Evolutionary conservation across 2,113 vertebrate genomes (phyloP), one percentile per base, ranked within the genome.

Genomic region (Siniperca chuatsi): DNA sequence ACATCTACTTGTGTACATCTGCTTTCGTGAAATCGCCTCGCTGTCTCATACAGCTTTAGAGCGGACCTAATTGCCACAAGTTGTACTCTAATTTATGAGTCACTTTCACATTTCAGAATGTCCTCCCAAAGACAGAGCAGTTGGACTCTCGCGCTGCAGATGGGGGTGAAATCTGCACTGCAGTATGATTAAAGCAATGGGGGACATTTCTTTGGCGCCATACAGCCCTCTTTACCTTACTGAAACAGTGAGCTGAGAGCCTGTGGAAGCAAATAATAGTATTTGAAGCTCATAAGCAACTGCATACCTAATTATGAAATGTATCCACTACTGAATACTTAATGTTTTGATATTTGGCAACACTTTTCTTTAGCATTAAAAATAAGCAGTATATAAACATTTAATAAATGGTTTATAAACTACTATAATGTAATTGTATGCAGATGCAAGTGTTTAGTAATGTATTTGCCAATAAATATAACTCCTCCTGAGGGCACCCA

Each of bases 1-100:
- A 79, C 80, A 80, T 86, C 64, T 79, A 79, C 72, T 37, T 75
- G 46, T 8, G 8, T 50, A 16, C 78, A 87, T 75, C 71, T 86
- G 81, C 68, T 76, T 73, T 50, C 68, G 78, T 75, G 33, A 70
- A 80, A 78, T 33, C 52, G 40, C 64, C 35, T 66, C 10, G 54
- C 33, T 55, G 52, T 61, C 64, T 71, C 25, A 4, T 64, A 21
- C 50, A 44, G 71, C 67, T 46, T 83, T 64, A 57, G n/a, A 42
- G 33, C 8, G 25, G 65, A 62, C 81, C 50, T 71, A 44, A 52
- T 73, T 77, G 52, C 21, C 62, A 37, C 33, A 54, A 58, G 61
- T 57, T 79, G 40, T 13, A 21, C 50, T 40, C 5, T 73, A 65
- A 78, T 84, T 64, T 60, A 66, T 79, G 54, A 82, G 40, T 77